Base-by-base conservation (phyloP, 2,797 vertebrate genomes). In the Acipenser transmontanus region DNA sequence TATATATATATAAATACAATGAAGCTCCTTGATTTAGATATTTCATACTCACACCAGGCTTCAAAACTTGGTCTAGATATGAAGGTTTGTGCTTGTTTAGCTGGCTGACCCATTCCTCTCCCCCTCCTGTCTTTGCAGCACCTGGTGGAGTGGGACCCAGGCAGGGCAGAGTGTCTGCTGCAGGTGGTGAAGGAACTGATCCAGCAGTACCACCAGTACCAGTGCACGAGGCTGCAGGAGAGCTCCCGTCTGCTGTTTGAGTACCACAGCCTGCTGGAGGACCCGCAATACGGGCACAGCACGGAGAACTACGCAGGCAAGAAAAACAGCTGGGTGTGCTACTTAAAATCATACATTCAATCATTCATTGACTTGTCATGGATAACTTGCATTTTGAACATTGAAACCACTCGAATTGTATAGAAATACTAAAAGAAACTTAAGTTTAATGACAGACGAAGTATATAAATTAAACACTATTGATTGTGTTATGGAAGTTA, bases 231-330 rank as follows among this genome's bases (percentile, higher is more conserved):
- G 63, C 91, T 99, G 62, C 91, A 88, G 0, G 94, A 99, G 74
- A 98, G 96, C 84, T 99, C 97, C 62, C 88, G 97, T 62, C 93
- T 99, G 77, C 95, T 98, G 80, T 99, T 99, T 61, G 96, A 99
- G 72, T 98, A 99, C 49, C 95, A 97, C 78, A 97, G 96, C 62
- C 87, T 99, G 68, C 92, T 97, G 69, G 95, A 97, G 78, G 95
- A 98, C 74, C 94, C 95, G 0, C 90, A 88, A 69, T 99, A 95
- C 49, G 88, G 94, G 65, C 92, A 88, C 75, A 96, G 92, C 83
- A 94, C 99, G 93, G 97, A 99, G 84, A 90, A 99, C 72, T 98
- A 97, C 60, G 94, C 96, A 1, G 94, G 93, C 47, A 93, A 91
- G 80, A 98, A 98, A 78, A 98, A 98, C 88, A 98, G 91, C 88